Conservation (phyloP, 2,888 invertebrate genomes). For the Platerodrilus igneus region DNA sequence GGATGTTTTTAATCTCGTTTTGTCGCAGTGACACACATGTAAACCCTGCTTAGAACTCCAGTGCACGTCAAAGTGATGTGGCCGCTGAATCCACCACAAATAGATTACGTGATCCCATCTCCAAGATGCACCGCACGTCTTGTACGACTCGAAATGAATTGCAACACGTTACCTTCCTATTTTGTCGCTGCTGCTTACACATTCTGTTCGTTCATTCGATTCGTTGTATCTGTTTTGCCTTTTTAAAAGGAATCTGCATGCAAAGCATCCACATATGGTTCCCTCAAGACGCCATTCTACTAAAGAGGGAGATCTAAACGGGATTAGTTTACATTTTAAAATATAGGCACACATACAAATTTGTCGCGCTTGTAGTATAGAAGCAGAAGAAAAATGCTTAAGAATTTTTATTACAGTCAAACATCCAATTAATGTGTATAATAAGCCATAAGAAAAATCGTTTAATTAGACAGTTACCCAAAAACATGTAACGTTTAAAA, state of each 20-base stretch:
- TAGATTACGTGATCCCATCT: conserved; percentile 49
- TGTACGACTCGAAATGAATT: conserved; percentile 39
- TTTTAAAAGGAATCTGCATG: conserved; percentile 20
- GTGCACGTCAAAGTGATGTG: conserved; percentile 40
- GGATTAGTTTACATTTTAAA: no score
- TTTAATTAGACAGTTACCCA: no score
- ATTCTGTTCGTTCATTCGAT: conserved; percentile 25
- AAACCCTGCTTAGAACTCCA: conserved; percentile 36
- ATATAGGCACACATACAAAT: no score
- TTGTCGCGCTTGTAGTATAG: no score
- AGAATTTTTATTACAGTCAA: no score
- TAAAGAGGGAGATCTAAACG: no score
- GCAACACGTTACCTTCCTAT: conserved; percentile 39
- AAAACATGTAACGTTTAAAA: no score
- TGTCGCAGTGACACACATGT: conserved; percentile 38
- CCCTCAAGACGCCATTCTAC: no score
- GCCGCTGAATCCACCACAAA: conserved; percentile 43
- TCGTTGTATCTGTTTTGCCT: conserved; percentile 20
- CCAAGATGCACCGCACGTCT: conserved; percentile 40
- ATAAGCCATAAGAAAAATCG: no score
- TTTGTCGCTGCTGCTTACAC: conserved; percentile 25
- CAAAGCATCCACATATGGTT: no score
- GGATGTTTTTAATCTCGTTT: conserved; percentile 43
- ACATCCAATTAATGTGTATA: no score
- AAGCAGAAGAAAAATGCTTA: no score